These are phyloP conservation scores for Trichechus manatus DNA, from an alignment of 2,113 vertebrate species.

Conservation along the genomic window DNA sequence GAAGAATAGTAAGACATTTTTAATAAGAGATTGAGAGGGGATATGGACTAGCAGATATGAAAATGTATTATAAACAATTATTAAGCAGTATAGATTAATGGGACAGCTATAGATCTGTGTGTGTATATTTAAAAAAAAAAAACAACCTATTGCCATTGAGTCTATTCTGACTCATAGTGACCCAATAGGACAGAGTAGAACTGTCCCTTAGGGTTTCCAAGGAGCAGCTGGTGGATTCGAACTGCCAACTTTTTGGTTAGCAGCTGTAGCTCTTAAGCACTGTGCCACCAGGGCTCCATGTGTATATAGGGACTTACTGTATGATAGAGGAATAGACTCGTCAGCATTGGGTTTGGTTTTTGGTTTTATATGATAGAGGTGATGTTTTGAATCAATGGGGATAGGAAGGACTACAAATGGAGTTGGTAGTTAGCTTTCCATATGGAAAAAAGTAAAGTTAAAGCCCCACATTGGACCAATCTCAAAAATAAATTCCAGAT, in stretches of 20 bases:
- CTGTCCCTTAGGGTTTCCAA: no score
- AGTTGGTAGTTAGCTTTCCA: neutral
- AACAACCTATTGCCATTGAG: no score
- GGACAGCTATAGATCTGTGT: neutral
- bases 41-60: neutral
- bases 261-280: no score
- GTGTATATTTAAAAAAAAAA: neutral
- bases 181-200: no score
- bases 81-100: conserved; percentile 34
- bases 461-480: neutral
- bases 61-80: conserved; percentile 45
- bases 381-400: neutral
- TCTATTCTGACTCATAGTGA: no score
- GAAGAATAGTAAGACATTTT: conserved; percentile 17
- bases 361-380: neutral
- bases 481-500: conserved; percentile 48
- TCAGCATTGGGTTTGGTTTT: no score
- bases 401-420: conserved; percentile 1
- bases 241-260: no score
- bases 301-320: neutral
- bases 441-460: neutral
- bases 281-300: neutral
- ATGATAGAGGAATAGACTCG: neutral
- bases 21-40: conserved; percentile 1
- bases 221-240: no score